Base-by-base conservation (phyloP, 2,888 invertebrate species). In the Amphipyra berbera region DNA sequence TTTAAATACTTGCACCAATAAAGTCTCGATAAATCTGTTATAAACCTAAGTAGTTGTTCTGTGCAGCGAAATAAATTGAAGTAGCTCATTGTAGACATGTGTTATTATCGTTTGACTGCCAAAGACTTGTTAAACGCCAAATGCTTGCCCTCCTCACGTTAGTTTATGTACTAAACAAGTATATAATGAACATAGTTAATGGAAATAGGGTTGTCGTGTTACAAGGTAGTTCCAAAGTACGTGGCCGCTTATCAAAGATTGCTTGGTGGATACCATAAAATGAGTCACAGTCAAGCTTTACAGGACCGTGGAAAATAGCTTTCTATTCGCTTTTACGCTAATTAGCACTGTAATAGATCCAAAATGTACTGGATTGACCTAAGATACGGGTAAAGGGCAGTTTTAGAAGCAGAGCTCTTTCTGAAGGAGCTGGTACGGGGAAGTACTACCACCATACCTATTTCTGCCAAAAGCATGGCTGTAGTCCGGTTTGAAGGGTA, bases 1-100 rank as follows among this genome's bases (percentile, higher is more conserved):
- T 73, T 68, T 60, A 73, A 73, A 68, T 73, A 61, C 52, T 53
- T 49, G 75, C 75, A 73, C 68, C 68, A 58, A 71, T 72, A 65
- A 30, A 30, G 47, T 48, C 42, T 46, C 67, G 21, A 72, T 76
- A 66, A 72, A 76, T 58, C 46, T 66, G 58, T 30, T 30, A 30
- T 50, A 48, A n/a, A 40, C 15, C 15, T 33, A 72, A 56, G 58
- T 42, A 30, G 27, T 27, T 27, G 12, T 35, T n/a, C 37, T n/a
- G 40, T 47, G 49, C 41, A 50, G 46, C 33, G 44, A 73, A 30
- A 61, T 69, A 68, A 47, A 69, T 62, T 61, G 44, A 74, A 68
- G 57, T 68, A 77, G 68, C 53, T 61, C 58, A 47, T 69, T 70
- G 62, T 35, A 37, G 35, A 56, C 58, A 58, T 58, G 44, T 74